phyloP scores from a whole-genome alignment of 2,113 vertebrate genomes.

The Cheilinus undulatus region DNA sequence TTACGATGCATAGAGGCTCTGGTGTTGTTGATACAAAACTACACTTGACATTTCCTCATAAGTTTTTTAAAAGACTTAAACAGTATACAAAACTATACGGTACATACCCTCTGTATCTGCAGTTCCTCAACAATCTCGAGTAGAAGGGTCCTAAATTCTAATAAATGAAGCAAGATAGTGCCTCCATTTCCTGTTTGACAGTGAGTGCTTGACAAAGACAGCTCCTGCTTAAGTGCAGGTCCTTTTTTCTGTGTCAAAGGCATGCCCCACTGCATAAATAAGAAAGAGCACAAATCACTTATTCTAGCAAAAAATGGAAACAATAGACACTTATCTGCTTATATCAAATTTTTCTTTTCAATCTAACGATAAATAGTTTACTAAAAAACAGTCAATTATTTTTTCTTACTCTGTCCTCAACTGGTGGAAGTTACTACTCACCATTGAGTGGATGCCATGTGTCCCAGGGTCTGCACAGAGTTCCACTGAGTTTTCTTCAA shows the following conservation, averaged over 20 bases:
- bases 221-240: conserved; percentile 33
- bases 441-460: conserved; percentile 33
- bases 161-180: conserved; percentile 86
- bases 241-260: conserved; percentile 24
- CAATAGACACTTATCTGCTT: too few relatives aligned
- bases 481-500: conserved; percentile 64
- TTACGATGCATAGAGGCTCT: too few relatives aligned
- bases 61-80: neutral
- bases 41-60: too few relatives aligned
- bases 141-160: conserved; percentile 91
- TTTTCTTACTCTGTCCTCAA: conserved; percentile 12
- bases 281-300: neutral
- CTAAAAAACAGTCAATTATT: neutral
- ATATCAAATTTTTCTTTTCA: neutral
- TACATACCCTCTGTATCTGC: conserved; percentile 89
- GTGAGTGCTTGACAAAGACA: conserved; percentile 21
- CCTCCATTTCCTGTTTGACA: conserved; percentile 80
- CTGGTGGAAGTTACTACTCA: conserved; percentile 47
- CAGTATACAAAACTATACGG: neutral
- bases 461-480: conserved; percentile 28
- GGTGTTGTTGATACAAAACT: neutral
- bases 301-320: too few relatives aligned
- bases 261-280: neutral
- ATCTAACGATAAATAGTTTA: neutral
- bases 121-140: conserved; percentile 91